Conservation (phyloP, 2,113 vertebrate genomes). For the Campylomormyrus numenius region DNA sequence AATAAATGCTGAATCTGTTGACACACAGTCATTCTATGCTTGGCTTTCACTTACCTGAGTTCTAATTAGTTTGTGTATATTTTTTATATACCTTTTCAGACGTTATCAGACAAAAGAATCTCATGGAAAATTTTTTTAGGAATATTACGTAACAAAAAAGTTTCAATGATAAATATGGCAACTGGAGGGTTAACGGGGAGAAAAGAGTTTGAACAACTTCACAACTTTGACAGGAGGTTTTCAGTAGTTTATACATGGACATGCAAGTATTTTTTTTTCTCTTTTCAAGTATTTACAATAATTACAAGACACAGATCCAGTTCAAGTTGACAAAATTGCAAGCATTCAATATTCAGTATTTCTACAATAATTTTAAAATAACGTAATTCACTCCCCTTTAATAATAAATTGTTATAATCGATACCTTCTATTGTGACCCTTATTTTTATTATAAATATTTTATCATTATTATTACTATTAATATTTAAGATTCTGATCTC, state of each 20-base stretch:
- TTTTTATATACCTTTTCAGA: not conserved
- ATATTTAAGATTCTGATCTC: slow-evolving; percentile 30
- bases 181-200: slow-evolving; percentile 21
- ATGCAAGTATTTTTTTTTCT: slow-evolving; percentile 68
- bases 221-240: slow-evolving; percentile 66
- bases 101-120: not conserved
- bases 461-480: slow-evolving; percentile 37
- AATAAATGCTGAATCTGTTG: not conserved
- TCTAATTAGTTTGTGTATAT: not conserved
- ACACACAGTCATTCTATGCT: not conserved
- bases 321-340: slow-evolving; percentile 65
- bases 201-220: slow-evolving; percentile 42
- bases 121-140: not conserved
- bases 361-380: slow-evolving; percentile 61
- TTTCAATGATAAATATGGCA: slow-evolving; percentile 3
- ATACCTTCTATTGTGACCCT: slow-evolving; percentile 45
- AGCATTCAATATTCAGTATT: slow-evolving; percentile 66
- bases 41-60: slow-evolving; percentile 6
- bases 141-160: not conserved
- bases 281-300: slow-evolving; percentile 72
- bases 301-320: slow-evolving; percentile 71
- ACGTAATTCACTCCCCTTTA: slow-evolving; percentile 50
- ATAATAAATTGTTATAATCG: slow-evolving; percentile 49
- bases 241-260: slow-evolving; percentile 71
- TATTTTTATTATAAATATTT: slow-evolving; percentile 40